phyloP scores from a whole-genome alignment of 2,888 invertebrate species.

The Caenorhabditis sp. region DNA sequence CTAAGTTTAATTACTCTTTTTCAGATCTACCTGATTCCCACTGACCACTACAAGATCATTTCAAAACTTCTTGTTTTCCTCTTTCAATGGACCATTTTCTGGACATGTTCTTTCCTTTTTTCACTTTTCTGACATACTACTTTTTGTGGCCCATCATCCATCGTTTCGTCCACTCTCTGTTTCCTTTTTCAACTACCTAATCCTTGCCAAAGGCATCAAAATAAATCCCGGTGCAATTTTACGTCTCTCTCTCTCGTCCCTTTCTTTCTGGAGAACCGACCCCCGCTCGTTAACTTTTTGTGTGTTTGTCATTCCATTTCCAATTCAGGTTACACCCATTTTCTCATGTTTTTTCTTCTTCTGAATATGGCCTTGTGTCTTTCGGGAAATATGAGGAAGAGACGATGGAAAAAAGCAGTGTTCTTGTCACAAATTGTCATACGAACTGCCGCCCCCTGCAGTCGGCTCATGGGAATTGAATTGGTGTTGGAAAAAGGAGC shows the following conservation, averaged over 20 bases:
- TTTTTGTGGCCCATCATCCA: slow-evolving; percentile 56
- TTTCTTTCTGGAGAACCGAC: neutral
- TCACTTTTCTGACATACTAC: slow-evolving; percentile 43
- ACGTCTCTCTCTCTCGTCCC: slow-evolving; percentile 1
- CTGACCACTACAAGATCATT: neutral
- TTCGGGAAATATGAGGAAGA: slow-evolving; percentile 6
- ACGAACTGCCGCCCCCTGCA: slow-evolving; percentile 31
- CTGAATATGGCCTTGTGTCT: neutral
- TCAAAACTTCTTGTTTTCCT: neutral
- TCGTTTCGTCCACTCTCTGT: slow-evolving; percentile 45
- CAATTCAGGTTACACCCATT: slow-evolving; percentile 37
- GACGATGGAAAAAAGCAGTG: slow-evolving; percentile 31
- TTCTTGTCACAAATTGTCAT: slow-evolving; percentile 63
- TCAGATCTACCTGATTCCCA: no score
- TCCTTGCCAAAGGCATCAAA: slow-evolving; percentile 57
- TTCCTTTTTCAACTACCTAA: slow-evolving; percentile 39
- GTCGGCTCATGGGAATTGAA: slow-evolving; percentile 53
- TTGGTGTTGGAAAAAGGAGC: slow-evolving; percentile 19
- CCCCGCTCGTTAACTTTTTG: slow-evolving; percentile 52
- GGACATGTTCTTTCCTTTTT: slow-evolving; percentile 43
- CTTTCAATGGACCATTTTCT: slow-evolving; percentile 8
- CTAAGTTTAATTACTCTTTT: no score
- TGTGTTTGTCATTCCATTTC: slow-evolving; percentile 45
- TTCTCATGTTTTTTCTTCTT: neutral
- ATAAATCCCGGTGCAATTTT: slow-evolving; percentile 61